Percentiles rank a stretch among this genome's conserved stretches.
Evolutionary conservation across 2,888 invertebrate species (phyloP).

Genomic region (Cosmopolites sordidus): DNA sequence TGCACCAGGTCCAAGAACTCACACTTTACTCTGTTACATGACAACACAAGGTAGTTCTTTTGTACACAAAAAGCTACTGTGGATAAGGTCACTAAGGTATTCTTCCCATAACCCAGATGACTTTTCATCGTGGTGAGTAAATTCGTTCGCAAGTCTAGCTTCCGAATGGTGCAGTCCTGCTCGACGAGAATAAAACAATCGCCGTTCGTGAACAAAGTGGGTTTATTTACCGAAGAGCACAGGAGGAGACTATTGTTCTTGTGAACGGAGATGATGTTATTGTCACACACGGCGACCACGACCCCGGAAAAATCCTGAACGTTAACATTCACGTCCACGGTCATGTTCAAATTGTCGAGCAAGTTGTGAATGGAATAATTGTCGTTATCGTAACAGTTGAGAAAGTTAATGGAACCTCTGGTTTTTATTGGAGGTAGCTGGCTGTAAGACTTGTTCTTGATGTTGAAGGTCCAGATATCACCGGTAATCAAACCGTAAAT

Average conservation of each 20-base stretch:
- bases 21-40: conserved; percentile 8
- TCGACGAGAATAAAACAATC: not conserved
- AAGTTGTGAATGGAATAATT: conserved; percentile 8
- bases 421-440: conserved; percentile 1
- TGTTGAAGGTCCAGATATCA: conserved; percentile 35
- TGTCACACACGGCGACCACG: conserved; percentile 22
- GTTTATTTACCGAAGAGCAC: not conserved
- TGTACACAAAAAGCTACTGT: conserved; percentile 20
- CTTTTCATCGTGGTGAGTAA: not conserved
- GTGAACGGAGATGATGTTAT: not conserved
- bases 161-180: not conserved
- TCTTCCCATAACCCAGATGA: not conserved
- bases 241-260: not conserved
- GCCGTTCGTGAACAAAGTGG: not conserved
- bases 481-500: conserved; percentile 40
- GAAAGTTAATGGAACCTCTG: conserved; percentile 27
- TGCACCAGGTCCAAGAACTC: not conserved
- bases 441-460: conserved; percentile 31
- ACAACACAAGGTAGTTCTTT: conserved; percentile 13
- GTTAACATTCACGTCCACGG: not conserved
- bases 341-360: not conserved
- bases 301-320: conserved; percentile 7
- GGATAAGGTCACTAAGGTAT: not conserved
- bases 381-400: conserved; percentile 31
- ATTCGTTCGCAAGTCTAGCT: not conserved